phyloP scores from a whole-genome alignment of 2,113 vertebrate genomes.

The Triplophysa tibetana region DNA sequence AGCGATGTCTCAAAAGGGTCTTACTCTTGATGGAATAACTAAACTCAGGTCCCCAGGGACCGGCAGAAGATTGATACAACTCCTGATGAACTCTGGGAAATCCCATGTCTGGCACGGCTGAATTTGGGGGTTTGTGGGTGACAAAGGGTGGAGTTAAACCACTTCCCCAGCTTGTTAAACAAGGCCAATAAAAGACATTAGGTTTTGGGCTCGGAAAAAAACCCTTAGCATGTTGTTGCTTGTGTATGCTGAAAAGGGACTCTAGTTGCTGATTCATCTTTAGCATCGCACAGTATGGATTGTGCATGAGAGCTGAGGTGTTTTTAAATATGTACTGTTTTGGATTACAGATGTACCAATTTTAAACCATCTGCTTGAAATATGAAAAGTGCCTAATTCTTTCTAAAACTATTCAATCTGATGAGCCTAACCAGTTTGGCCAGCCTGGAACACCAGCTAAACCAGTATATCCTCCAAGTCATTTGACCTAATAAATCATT shows the following conservation, averaged over 20 bases:
- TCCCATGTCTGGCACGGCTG: slow-evolving; percentile 63
- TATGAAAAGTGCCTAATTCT: too few species aligned
- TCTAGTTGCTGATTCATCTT: slow-evolving; percentile 52
- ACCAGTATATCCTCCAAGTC: too few species aligned
- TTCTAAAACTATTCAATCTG: too few species aligned
- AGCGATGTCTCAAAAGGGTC: slow-evolving; percentile 61
- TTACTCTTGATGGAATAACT: slow-evolving; percentile 58
- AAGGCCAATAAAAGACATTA: slow-evolving; percentile 73
- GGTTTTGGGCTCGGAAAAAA: slow-evolving; percentile 59
- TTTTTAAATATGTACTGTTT: too few species aligned
- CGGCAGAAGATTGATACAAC: slow-evolving; percentile 66
- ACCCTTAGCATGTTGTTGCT: slow-evolving; percentile 62
- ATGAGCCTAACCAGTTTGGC: too few species aligned
- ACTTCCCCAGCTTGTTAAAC: slow-evolving; percentile 77
- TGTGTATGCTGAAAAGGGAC: slow-evolving; percentile 66
- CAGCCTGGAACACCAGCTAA: too few species aligned
- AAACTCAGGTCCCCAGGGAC: slow-evolving; percentile 60
- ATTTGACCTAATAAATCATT: too few species aligned
- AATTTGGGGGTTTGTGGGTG: slow-evolving; percentile 68
- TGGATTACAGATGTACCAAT: too few species aligned
- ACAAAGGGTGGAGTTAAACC: slow-evolving; percentile 64
- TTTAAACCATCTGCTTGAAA: too few species aligned
- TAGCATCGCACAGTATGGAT: slow-evolving; percentile 57
- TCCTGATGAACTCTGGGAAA: slow-evolving; percentile 73
- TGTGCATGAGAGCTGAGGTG: slow-evolving; percentile 1